These are phyloP conservation scores for Stylophora pistillata DNA, from an alignment of 64 coral and sea anemone genomes.

Conservation along the genomic window DNA sequence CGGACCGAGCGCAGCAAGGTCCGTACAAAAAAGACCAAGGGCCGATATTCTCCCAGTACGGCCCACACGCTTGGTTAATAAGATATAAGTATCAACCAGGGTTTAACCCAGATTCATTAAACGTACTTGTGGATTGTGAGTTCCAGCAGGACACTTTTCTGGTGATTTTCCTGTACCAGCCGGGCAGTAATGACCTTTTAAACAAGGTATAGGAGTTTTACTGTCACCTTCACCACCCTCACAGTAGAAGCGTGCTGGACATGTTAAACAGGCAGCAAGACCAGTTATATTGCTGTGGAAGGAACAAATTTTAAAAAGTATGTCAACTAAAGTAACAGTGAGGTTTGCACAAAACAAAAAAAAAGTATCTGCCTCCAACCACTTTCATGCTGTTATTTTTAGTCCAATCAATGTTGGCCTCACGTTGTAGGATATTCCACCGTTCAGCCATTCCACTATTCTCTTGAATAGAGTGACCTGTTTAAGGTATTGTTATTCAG, in stretches of 20 bases:
- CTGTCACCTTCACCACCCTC: constrained; percentile 47
- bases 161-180: constrained; percentile 61
- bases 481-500: no score
- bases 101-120: background rate
- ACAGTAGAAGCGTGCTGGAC: constrained; percentile 85
- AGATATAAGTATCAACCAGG: no score
- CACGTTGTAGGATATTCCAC: no score
- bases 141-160: constrained; percentile 76
- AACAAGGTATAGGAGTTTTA: constrained; percentile 61
- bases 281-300: constrained; percentile 86
- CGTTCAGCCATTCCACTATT: no score
- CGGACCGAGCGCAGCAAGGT: no score
- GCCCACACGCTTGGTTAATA: no score
- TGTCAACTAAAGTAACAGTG: background rate
- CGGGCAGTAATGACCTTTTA: constrained; percentile 86
- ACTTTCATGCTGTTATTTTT: no score
- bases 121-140: constrained; percentile 84
- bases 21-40: no score
- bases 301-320: background rate
- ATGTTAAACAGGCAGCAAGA: constrained; percentile 74
- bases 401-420: no score
- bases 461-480: no score
- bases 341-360: background rate
- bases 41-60: no score
- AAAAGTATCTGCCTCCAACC: background rate